Base-by-base conservation (phyloP, 2,113 vertebrate genomes). In the Daubentonia madagascariensis region DNA sequence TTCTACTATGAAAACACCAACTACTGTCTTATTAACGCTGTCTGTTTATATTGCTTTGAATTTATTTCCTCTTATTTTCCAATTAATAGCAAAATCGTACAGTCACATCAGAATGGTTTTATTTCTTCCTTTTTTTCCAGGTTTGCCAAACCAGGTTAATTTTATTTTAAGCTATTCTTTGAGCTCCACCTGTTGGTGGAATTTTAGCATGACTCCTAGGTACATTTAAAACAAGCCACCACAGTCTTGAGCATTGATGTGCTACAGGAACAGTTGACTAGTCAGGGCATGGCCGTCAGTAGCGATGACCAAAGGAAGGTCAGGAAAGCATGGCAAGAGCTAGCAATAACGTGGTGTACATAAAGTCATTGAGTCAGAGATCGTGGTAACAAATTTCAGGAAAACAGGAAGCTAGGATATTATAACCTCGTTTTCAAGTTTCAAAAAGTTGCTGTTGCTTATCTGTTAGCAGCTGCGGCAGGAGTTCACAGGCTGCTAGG, bases 171-270 rank as follows among this genome's bases (percentile, higher is more conserved):
- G 2, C 45, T 50, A 20, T 94, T 97, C 48, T 5, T 93, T 94
- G 91, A 96, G 93, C 98, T 32, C 98, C 98, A 98, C 96, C 98
- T 98, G 4, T 87, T 97, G 98, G 97, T 35, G 76, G 87, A 28
- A 76, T 68, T 28, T 18, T 22, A 54, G 81, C 32, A 93, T 78
- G 78, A 92, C 94, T 67, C 0, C 1, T 7, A 5, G 35, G 14
- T 86, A 68, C 50, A 14, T 25, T 83, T 37, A 57, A 70, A 86
- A 88, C 8, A 80, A 80, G 17, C 28, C 88, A 32, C 28, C 88
- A 32, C 4, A 14, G 45, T 9, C 12, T n/a, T 16, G 43, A 79
- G 61, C 12, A 1, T 76, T 54, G 13, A 40, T 23, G 22, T 45
- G 37, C 20, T 78, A 28, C 2, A 57, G 10, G 45, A 90, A 81